Evolutionary conservation across 2,888 invertebrate genomes (phyloP).

Genomic region (Pristionchus mayeri): DNA sequence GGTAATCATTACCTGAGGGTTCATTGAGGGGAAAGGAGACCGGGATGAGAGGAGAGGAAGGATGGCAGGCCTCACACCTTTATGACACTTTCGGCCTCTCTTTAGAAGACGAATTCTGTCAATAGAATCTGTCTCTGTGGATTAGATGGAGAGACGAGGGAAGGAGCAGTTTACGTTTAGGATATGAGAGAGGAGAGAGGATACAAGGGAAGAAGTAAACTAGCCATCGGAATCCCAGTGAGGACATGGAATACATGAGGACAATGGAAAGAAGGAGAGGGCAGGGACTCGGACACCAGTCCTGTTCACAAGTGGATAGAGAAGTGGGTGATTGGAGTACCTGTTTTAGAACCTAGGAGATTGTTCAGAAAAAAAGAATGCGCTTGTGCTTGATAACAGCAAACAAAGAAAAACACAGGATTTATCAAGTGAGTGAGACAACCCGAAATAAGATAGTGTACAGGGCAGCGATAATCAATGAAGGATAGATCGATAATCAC

Average conservation of each 20-base stretch:
- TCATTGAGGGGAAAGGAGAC: background rate
- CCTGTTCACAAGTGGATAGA: no score
- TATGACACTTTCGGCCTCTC: constrained; percentile 18
- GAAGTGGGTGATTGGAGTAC: no score
- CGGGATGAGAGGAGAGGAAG: background rate
- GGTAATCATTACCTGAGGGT: constrained; percentile 31
- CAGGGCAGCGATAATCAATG: background rate
- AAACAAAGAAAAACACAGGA: background rate
- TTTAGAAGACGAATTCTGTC: constrained; percentile 3
- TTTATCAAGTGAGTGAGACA: background rate
- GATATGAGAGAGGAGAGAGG: constrained; percentile 40
- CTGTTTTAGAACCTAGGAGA: no score
- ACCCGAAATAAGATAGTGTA: background rate
- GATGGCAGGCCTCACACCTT: background rate
- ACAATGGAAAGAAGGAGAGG: no score
- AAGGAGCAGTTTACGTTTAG: constrained; percentile 36
- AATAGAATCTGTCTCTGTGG: constrained; percentile 44
- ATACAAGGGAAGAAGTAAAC: constrained; percentile 23
- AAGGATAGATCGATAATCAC: constrained; percentile 27
- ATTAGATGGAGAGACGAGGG: constrained; percentile 11
- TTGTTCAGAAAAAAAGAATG: no score
- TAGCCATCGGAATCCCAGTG: constrained; percentile 4
- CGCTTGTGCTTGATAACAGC: no score
- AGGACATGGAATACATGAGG: no score
- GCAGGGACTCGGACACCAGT: no score